phyloP scores from a whole-genome alignment of 2,888 invertebrate species.

The Lycaena phlaeas region DNA sequence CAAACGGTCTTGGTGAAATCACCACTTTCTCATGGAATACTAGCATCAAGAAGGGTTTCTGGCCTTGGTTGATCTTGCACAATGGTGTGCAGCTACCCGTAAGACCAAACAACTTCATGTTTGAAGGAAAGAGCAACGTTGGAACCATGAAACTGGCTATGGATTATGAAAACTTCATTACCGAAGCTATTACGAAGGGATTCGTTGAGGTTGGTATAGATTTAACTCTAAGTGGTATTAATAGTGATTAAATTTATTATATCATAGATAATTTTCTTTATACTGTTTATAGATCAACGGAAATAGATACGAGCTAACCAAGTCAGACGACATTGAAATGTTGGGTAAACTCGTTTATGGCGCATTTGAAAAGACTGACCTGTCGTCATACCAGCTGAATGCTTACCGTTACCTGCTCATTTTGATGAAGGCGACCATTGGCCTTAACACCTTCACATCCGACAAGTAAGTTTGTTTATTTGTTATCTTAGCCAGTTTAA shows the following conservation, averaged over 20 bases:
- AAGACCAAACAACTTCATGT: constrained; percentile 55
- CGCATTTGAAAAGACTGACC: constrained; percentile 48
- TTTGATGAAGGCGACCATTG: constrained; percentile 64
- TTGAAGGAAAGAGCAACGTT: constrained; percentile 38
- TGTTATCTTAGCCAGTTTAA: not conserved
- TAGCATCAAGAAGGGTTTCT: constrained; percentile 64
- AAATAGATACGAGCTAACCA: constrained; percentile 42
- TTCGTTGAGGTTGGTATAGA: constrained; percentile 45
- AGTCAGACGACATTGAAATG: constrained; percentile 63
- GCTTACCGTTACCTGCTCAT: constrained; percentile 74
- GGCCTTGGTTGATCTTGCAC: constrained; percentile 68
- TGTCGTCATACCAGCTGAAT: constrained; percentile 40
- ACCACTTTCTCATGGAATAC: constrained; percentile 57
- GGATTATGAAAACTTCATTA: constrained; percentile 67
- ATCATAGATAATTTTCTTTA: no score
- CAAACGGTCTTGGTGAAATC: constrained; percentile 59
- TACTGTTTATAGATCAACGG: constrained; percentile 44
- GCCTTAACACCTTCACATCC: constrained; percentile 41
- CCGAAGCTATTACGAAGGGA: constrained; percentile 72
- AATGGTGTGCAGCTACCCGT: constrained; percentile 71
- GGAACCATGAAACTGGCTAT: constrained; percentile 44
- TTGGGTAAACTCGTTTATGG: constrained; percentile 69
- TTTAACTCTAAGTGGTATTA: not conserved
- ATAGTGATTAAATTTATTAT: no score
- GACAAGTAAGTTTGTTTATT: constrained; percentile 42